Base-by-base conservation (phyloP, 1,140 invertebrate species). In the Anastrepha ludens region DNA sequence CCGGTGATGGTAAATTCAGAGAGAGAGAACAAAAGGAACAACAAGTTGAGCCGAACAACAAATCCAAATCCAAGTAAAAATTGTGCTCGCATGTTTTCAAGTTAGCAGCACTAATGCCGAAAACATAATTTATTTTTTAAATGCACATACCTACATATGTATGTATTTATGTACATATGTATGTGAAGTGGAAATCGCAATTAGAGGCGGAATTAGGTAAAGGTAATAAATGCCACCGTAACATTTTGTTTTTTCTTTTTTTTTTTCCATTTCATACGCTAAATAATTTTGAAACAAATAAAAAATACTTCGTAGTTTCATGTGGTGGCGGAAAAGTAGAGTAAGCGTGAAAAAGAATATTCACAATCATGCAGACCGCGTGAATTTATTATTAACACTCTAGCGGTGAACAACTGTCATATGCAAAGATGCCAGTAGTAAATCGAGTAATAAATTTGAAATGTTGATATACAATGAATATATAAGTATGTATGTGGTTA, bases 331-430 rank as follows among this genome's bases (percentile, higher is more conserved):
- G 13, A 55, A 81, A 81, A 81, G 15, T 81, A n/a, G 74, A 81
- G 74, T 55, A 81, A 81, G 20, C 74, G 47, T 81, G 74, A 55
- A 81, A 55, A 55, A 50, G 44, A 9, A 11, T 81, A 81, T 78
- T 29, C 17, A 55, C 47, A 29, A 6, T 5, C 4, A 58, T n/a
- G n/a, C 17, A 81, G 44, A 55, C 47, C 2, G 74, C 74, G 50
- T 58, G 74, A 55, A 9, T 81, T 50, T 20, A 2, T 9, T 58
- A 81, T 81, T 81, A 55, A 13, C 74, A 81, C 17, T 41, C 17
- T 7, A 29, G 8, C 47, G 29, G 2, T 29, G 29, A 29, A 29
- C 29, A 29, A 39, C n/a, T 67, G 39, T 62, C n/a, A 62, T 41
- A 67, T 67, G 20, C 11, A 67, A 41, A 39, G 65, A 13, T 67